Conservation (phyloP, 2,888 invertebrate species). For the Chymomyza fuscimana region DNA sequence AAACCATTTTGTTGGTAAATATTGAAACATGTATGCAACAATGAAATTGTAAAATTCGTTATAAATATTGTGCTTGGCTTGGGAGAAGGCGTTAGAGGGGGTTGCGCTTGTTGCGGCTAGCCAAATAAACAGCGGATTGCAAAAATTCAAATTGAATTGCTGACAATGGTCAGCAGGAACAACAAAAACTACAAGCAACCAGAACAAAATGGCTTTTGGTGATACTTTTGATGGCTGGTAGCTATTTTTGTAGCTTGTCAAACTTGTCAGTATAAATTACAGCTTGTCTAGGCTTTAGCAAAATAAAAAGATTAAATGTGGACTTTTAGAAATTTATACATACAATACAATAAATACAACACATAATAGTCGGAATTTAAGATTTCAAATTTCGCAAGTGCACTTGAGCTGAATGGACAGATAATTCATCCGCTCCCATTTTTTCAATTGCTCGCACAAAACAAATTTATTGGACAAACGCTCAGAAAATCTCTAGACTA, state of each 20-base stretch:
- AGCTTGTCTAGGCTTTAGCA: neutral
- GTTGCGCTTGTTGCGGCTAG: neutral
- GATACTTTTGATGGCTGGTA: neutral
- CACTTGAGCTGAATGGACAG: neutral
- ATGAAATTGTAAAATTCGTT: slow-evolving; percentile 4
- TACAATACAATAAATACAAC: too few relatives aligned
- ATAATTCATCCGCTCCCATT: neutral
- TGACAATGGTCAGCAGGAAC: neutral
- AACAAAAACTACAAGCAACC: neutral
- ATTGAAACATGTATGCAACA: neutral
- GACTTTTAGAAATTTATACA: too few relatives aligned
- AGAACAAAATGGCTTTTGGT: neutral
- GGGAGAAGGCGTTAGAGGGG: too few relatives aligned
- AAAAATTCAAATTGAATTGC: neutral
- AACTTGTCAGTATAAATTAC: neutral
- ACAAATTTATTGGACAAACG: neutral
- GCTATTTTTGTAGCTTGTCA: neutral
- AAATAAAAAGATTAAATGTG: neutral
- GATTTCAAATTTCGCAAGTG: neutral
- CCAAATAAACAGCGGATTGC: neutral
- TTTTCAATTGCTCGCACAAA: neutral
- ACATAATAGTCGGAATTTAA: neutral
- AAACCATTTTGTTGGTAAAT: slow-evolving; percentile 7
- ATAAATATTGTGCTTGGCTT: neutral
- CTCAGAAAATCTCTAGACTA: neutral